Percentiles rank a stretch among this genome's conserved stretches.
Conservation (phyloP, 1,140 invertebrate genomes). For the Triops cancriformis region DNA sequence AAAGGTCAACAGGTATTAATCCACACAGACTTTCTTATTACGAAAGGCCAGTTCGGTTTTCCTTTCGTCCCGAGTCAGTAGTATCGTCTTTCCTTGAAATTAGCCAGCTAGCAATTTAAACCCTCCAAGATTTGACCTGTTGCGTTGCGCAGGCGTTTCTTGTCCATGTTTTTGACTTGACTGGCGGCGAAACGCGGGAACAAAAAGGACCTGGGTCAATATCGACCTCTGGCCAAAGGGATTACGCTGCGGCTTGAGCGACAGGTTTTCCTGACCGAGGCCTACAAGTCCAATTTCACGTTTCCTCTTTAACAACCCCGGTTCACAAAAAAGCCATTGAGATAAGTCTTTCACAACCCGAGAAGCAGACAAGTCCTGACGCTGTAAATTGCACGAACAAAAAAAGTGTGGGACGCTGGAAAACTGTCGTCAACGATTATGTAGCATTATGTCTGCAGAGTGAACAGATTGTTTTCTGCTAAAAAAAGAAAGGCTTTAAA, state of each 20-base stretch:
- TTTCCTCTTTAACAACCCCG: not conserved
- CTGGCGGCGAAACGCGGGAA: not conserved
- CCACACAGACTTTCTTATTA: not conserved
- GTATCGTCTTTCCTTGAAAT: no score
- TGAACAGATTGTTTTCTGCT: no score
- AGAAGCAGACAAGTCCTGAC: no score
- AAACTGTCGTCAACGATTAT: no score
- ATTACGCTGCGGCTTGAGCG: not conserved
- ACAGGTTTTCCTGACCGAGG: not conserved
- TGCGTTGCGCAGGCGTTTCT: slow-evolving; percentile 4
- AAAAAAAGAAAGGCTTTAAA: no score
- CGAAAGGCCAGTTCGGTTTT: no score
- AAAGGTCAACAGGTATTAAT: not conserved
- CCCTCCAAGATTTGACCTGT: slow-evolving; percentile 8
- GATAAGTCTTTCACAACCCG: no score
- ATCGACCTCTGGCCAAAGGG: slow-evolving; percentile 2
- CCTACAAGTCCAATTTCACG: not conserved
- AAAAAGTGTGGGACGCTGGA: no score
- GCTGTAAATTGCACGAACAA: no score
- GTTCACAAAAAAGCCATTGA: not conserved
- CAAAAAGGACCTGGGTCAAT: slow-evolving; percentile 13
- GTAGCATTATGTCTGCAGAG: no score
- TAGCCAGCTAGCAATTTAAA: not conserved
- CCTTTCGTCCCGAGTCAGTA: no score
- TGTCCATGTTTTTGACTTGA: not conserved